Percentiles rank a stretch among this genome's conserved stretches.
Conservation (phyloP, 2,797 vertebrate genomes). For the Sarcophilus harrisii region DNA sequence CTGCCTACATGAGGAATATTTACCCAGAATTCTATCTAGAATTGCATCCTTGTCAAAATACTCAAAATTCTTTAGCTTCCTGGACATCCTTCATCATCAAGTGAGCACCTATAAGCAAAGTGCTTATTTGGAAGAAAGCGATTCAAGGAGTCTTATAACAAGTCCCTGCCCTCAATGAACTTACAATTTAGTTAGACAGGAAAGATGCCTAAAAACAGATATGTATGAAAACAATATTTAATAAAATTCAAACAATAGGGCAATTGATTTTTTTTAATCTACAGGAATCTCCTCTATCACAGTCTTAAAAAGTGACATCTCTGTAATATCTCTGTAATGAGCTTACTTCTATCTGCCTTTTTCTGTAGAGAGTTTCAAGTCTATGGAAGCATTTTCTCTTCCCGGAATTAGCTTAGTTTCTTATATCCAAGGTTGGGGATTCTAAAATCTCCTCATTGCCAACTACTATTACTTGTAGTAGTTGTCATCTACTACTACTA, state of each 20-base stretch:
- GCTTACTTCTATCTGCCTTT: not conserved
- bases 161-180: not conserved
- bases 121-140: not conserved
- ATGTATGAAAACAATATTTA: not conserved
- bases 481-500: no score
- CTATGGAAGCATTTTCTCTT: not conserved
- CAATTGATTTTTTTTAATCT: not conserved
- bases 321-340: no score
- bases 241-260: not conserved
- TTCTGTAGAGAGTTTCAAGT: not conserved
- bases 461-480: no score
- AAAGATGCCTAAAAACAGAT: not conserved
- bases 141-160: not conserved
- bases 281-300: not conserved
- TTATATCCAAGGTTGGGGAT: not conserved
- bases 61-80: slow-evolving; percentile 37
- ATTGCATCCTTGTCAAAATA: slow-evolving; percentile 45
- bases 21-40: slow-evolving; percentile 27
- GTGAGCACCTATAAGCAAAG: slow-evolving; percentile 25
- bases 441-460: not conserved
- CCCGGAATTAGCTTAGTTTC: not conserved
- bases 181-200: not conserved
- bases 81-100: slow-evolving; percentile 48
- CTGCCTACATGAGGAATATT: slow-evolving; percentile 33
- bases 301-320: not conserved